Evolutionary conservation across 2,888 invertebrate species (phyloP).

Genomic region (Lepetodrilus schrolli): DNA sequence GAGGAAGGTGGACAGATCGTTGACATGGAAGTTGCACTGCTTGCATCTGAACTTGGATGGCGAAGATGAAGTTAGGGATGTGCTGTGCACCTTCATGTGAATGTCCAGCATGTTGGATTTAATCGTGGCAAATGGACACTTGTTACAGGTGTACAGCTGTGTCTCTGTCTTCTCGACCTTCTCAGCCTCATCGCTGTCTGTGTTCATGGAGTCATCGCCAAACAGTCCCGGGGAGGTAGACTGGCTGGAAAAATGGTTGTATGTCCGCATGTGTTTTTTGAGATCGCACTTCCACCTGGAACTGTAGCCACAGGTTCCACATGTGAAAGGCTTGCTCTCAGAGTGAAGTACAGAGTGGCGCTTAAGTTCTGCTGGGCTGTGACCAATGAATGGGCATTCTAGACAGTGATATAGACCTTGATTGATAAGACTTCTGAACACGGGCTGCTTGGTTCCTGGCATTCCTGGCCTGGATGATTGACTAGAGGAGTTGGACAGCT

Average conservation of each 20-base stretch:
- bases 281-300: slow-evolving; percentile 74
- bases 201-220: slow-evolving; percentile 35
- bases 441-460: slow-evolving; percentile 38
- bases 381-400: slow-evolving; percentile 70
- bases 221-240: slow-evolving; percentile 29
- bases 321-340: slow-evolving; percentile 72
- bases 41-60: slow-evolving; percentile 63
- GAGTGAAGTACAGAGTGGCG: slow-evolving; percentile 71
- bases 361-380: slow-evolving; percentile 71
- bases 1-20: slow-evolving; percentile 65
- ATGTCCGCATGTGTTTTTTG: slow-evolving; percentile 72
- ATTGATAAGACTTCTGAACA: slow-evolving; percentile 57
- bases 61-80: slow-evolving; percentile 33
- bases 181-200: slow-evolving; percentile 39
- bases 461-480: not conserved
- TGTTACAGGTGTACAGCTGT: slow-evolving; percentile 58
- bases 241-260: slow-evolving; percentile 58
- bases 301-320: slow-evolving; percentile 70
- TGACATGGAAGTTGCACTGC: slow-evolving; percentile 64
- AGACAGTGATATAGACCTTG: slow-evolving; percentile 66
- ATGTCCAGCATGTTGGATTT: slow-evolving; percentile 57
- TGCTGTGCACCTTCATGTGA: slow-evolving; percentile 60
- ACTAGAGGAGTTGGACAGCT: not conserved
- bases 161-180: slow-evolving; percentile 45
- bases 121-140: slow-evolving; percentile 60